Percentiles rank a stretch among this genome's conserved stretches.
Conservation (phyloP, 2,888 invertebrate species). For the Siphlonurus alternatus region DNA sequence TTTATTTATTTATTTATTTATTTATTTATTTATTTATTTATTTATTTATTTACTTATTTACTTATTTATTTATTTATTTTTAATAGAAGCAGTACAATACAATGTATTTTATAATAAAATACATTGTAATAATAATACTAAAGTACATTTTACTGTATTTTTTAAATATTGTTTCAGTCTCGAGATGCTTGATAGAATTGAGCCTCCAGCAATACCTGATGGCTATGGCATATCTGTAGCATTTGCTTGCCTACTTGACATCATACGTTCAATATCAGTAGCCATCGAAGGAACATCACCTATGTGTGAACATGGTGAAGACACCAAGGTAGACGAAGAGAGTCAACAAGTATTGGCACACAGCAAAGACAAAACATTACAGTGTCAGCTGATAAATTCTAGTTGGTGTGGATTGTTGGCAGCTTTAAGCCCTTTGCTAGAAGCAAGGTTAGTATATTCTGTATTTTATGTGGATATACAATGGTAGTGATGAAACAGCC, state of each 20-base stretch:
- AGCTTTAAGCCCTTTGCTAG: slow-evolving; percentile 78
- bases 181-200: slow-evolving; percentile 90
- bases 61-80: too few relatives aligned
- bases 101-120: too few relatives aligned
- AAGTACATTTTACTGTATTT: neutral
- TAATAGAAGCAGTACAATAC: too few relatives aligned
- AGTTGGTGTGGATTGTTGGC: slow-evolving; percentile 91
- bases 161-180: slow-evolving; percentile 38
- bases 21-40: too few relatives aligned
- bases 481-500: too few relatives aligned
- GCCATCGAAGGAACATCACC: slow-evolving; percentile 34
- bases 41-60: too few relatives aligned
- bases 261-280: slow-evolving; percentile 67
- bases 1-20: too few relatives aligned
- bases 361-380: slow-evolving; percentile 31
- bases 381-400: slow-evolving; percentile 70
- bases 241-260: slow-evolving; percentile 83
- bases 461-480: too few relatives aligned
- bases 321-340: slow-evolving; percentile 19
- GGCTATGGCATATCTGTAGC: slow-evolving; percentile 95
- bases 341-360: slow-evolving; percentile 21
- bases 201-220: slow-evolving; percentile 86
- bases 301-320: neutral
- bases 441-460: slow-evolving; percentile 48
- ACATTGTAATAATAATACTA: neutral